A percentile compares a stretch with the other conserved stretches of the same genome.
phyloP scores from a whole-genome alignment of 2,113 vertebrate species.

The Triplophysa rosa region DNA sequence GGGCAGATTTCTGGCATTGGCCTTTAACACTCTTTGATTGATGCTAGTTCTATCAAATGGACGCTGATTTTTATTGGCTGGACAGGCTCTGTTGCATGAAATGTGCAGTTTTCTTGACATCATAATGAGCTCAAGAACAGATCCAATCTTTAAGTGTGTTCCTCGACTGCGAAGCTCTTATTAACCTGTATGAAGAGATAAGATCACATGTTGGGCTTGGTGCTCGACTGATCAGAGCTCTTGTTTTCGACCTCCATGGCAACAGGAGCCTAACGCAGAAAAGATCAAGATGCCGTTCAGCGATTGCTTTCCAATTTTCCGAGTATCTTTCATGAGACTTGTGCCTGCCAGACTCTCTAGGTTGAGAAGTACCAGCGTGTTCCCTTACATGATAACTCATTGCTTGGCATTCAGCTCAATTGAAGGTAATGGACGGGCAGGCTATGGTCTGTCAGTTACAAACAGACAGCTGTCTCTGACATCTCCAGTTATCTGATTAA shows the following conservation, averaged over 20 bases:
- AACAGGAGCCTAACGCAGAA: slow-evolving; percentile 4
- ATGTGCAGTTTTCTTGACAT: slow-evolving; percentile 59
- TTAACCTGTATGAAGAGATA: slow-evolving; percentile 56
- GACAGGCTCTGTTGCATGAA: slow-evolving; percentile 54
- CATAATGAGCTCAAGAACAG: slow-evolving; percentile 68
- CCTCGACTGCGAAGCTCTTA: slow-evolving; percentile 52
- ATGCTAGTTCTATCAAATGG: slow-evolving; percentile 61
- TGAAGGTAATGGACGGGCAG: slow-evolving; percentile 47
- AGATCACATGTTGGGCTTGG: not conserved
- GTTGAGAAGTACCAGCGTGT: slow-evolving; percentile 13
- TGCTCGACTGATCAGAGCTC: not conserved
- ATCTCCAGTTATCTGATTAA: slow-evolving; percentile 53
- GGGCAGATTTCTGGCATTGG: slow-evolving; percentile 30
- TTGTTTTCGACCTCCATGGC: slow-evolving; percentile 5
- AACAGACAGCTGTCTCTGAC: slow-evolving; percentile 31
- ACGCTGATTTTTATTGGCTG: slow-evolving; percentile 37
- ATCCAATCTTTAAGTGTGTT: slow-evolving; percentile 59
- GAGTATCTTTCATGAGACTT: not conserved
- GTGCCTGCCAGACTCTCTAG: not conserved
- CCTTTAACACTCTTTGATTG: slow-evolving; percentile 51
- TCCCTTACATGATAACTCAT: slow-evolving; percentile 27
- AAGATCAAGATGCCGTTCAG: not conserved
- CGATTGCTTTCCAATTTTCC: not conserved
- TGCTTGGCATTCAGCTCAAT: slow-evolving; percentile 45
- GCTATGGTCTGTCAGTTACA: slow-evolving; percentile 49